Base-by-base conservation (phyloP, 2,888 invertebrate species). In the Leptinotarsa peninsularis region DNA sequence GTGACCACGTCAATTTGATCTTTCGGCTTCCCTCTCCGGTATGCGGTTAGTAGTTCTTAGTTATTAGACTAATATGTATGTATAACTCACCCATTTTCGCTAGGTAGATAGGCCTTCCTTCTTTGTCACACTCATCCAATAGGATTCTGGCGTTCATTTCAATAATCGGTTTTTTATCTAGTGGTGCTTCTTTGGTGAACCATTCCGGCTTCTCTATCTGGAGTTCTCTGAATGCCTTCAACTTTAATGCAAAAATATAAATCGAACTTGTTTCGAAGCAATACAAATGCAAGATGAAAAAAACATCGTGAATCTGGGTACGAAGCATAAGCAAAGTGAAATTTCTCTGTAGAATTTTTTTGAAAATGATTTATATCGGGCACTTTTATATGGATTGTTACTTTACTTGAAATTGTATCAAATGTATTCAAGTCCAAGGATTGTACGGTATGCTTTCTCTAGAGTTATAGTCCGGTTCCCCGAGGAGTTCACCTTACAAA, bases 171-270 rank as follows among this genome's bases (percentile, higher is more conserved):
- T 82, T 83, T 67, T 83, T 80, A 10, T 84, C 82, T 49, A 81
- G 72, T 4, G 87, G 85, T 13, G 84, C 79, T 13, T 82, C 84
- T 54, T 78, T 83, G 2, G 85, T 84, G 79, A 86, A 87, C 88
- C 88, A 89, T 33, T 88, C 84, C n/a, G 85, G 84, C 79, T 85
- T 81, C 56, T 88, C 84, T 43, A 82, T 70, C 49, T 87, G 80
- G 43, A 86, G 80, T 54, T 85, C 85, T 72, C 85, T 85, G 72
- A 82, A 84, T 63, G 80, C 74, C 77, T 85, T 84, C 69, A 88
- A 85, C 88, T 88, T 17, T 10, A 43, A 43, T 43, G 43, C 0
- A 43, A 52, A 52, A 17, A 52, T 17, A 52, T 52, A n/a, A 17
- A 17, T 52, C 15, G 15, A 7, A 17, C 15, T 52, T 17, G 15